Percentiles rank a stretch among this genome's conserved stretches.
Evolutionary conservation across 2,888 invertebrate species (phyloP).

Genomic region (Tetragnatha montana): DNA sequence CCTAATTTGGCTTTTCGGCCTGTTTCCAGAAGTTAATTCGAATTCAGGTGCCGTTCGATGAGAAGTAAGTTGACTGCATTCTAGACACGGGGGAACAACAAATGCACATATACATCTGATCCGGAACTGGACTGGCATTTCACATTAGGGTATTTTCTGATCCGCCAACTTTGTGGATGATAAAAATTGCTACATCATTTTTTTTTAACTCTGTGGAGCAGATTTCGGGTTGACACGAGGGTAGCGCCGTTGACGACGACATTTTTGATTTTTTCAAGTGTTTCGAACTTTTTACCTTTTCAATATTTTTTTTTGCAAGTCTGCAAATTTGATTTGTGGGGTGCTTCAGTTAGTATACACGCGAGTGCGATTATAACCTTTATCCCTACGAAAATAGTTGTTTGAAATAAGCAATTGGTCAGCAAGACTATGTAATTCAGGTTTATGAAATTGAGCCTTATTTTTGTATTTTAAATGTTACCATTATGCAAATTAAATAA

Average conservation of each 20-base stretch:
- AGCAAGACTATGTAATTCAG: slow-evolving; percentile 47
- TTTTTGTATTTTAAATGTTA: slow-evolving; percentile 62
- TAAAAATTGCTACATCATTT: slow-evolving; percentile 42
- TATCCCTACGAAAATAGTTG: slow-evolving; percentile 18
- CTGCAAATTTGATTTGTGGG: slow-evolving; percentile 41
- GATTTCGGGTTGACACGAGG: slow-evolving; percentile 55
- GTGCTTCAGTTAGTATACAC: slow-evolving; percentile 54
- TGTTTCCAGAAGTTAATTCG: slow-evolving; percentile 51
- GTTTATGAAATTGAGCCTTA: slow-evolving; percentile 56
- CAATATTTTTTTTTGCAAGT: slow-evolving; percentile 25
- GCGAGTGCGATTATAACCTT: slow-evolving; percentile 29
- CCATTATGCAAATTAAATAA: slow-evolving; percentile 55
- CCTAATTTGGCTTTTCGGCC: slow-evolving; percentile 58
- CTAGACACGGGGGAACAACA: slow-evolving; percentile 22
- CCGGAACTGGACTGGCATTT: slow-evolving; percentile 46
- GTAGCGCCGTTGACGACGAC: slow-evolving; percentile 22
- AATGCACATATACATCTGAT: slow-evolving; percentile 38
- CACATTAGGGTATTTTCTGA: slow-evolving; percentile 50
- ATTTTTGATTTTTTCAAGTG: slow-evolving; percentile 40
- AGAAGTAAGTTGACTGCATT: slow-evolving; percentile 37
- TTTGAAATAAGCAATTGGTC: slow-evolving; percentile 31
- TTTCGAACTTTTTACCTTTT: slow-evolving; percentile 35
- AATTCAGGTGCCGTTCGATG: slow-evolving; percentile 38
- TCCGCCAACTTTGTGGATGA: slow-evolving; percentile 53
- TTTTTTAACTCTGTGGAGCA: slow-evolving; percentile 38